phyloP scores from a whole-genome alignment of 1,140 invertebrate genomes.

The Drosophila lacertosa region DNA sequence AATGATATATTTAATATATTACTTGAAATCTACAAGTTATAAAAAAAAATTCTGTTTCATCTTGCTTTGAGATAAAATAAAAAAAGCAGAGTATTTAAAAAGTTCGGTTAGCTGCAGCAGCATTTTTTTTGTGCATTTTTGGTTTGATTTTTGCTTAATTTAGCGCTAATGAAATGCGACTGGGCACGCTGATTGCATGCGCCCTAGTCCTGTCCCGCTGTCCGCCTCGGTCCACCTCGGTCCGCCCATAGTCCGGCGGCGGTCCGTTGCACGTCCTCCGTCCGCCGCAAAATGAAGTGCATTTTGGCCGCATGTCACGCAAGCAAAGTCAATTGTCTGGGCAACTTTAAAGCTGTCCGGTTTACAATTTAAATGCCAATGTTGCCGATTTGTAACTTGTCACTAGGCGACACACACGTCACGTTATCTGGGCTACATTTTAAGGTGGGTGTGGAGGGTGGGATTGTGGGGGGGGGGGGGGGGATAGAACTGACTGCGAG shows the following conservation, averaged over 20 bases:
- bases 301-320: slow-evolving; percentile 63
- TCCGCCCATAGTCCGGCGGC: background rate
- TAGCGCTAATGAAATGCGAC: slow-evolving; percentile 73
- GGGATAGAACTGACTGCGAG: slow-evolving; percentile 3
- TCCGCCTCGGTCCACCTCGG: background rate
- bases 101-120: background rate
- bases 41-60: too few species aligned
- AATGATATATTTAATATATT: too few species aligned
- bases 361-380: slow-evolving; percentile 78
- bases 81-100: too few species aligned
- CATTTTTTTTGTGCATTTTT: slow-evolving; percentile 41
- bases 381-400: slow-evolving; percentile 75
- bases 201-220: slow-evolving; percentile 42
- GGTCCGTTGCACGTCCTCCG: background rate
- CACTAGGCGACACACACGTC: slow-evolving; percentile 35
- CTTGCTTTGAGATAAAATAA: too few species aligned
- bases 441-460: background rate
- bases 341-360: slow-evolving; percentile 63
- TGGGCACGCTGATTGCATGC: slow-evolving; percentile 68
- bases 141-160: slow-evolving; percentile 71
- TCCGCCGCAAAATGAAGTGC: slow-evolving; percentile 40
- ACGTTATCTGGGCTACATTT: too few species aligned
- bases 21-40: too few species aligned
- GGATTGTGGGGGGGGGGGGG: background rate
- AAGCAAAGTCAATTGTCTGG: slow-evolving; percentile 73